phyloP scores from a whole-genome alignment of 2,797 vertebrate genomes.

The Sandelia bainsii region DNA sequence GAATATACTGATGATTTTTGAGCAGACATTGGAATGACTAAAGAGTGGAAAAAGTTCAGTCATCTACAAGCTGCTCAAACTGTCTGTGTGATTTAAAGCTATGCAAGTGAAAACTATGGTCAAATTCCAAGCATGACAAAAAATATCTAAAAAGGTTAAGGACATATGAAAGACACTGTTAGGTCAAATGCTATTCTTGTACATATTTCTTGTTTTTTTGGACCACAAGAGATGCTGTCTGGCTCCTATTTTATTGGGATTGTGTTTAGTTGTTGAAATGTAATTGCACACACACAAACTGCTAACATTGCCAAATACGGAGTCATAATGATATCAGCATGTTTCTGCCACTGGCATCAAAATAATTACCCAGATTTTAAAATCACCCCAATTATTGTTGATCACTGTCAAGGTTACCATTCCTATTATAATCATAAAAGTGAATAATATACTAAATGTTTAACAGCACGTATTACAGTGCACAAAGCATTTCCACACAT shows the following conservation, averaged over 20 bases:
- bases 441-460: slow-evolving; percentile 44
- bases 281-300: slow-evolving; percentile 61
- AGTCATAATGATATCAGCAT: slow-evolving; percentile 41
- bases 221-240: slow-evolving; percentile 68
- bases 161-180: slow-evolving; percentile 56
- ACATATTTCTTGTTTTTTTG: slow-evolving; percentile 70
- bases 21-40: slow-evolving; percentile 58
- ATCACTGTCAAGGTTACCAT: slow-evolving; percentile 17
- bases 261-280: slow-evolving; percentile 62
- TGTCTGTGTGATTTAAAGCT: slow-evolving; percentile 20
- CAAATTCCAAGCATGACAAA: slow-evolving; percentile 23
- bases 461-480: slow-evolving; percentile 53
- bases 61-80: slow-evolving; percentile 34
- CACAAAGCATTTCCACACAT: slow-evolving; percentile 60
- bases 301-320: slow-evolving; percentile 48
- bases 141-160: slow-evolving; percentile 13
- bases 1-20: slow-evolving; percentile 65
- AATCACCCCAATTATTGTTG: slow-evolving; percentile 8
- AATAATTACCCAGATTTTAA: slow-evolving; percentile 35
- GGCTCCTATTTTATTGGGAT: slow-evolving; percentile 66
- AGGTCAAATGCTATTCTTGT: slow-evolving; percentile 75
- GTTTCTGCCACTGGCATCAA: slow-evolving; percentile 22
- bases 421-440: slow-evolving; percentile 43
- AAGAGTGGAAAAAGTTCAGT: slow-evolving; percentile 48
- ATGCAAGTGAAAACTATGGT: slow-evolving; percentile 7